These are phyloP conservation scores for Platyrinchus mystaceus DNA, from an alignment of 2,797 vertebrate species.

Conservation along the genomic window DNA sequence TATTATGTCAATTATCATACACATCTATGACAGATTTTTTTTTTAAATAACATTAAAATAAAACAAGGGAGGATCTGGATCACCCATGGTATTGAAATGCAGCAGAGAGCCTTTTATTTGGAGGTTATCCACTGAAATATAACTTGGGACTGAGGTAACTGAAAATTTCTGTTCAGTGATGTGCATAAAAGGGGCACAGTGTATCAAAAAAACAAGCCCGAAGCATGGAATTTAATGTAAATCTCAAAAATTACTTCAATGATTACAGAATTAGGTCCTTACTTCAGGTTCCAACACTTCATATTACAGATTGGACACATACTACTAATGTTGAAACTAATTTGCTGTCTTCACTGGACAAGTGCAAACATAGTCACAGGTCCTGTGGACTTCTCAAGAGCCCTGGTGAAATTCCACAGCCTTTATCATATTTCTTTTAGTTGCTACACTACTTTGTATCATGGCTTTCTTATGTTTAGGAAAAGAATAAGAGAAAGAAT, in stretches of 20 bases:
- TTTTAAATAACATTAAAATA: not conserved
- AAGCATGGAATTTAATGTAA: not conserved
- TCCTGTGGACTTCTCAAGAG: not conserved
- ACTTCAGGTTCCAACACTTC: not conserved
- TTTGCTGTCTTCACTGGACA: fast-evolving
- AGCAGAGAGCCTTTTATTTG: not conserved
- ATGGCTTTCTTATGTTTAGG: not conserved
- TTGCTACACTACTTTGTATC: not conserved
- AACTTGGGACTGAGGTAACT: not conserved
- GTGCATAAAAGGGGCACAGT: not conserved
- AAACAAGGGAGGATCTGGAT: not conserved
- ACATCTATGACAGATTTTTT: not conserved
- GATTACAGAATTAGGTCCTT: not conserved
- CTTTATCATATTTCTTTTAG: not conserved
- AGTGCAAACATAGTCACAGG: not conserved
- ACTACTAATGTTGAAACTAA: not conserved
- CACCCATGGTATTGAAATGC: not conserved
- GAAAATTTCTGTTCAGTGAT: not conserved
- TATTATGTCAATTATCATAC: slow-evolving; percentile 53
- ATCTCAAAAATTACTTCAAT: not conserved
- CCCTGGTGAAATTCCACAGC: not conserved
- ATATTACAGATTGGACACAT: not conserved
- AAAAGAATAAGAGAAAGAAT: not conserved
- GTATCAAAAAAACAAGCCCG: not conserved
- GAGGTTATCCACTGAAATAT: not conserved